Conservation (phyloP, 2,888 invertebrate genomes). For the Catocala fraxini region DNA sequence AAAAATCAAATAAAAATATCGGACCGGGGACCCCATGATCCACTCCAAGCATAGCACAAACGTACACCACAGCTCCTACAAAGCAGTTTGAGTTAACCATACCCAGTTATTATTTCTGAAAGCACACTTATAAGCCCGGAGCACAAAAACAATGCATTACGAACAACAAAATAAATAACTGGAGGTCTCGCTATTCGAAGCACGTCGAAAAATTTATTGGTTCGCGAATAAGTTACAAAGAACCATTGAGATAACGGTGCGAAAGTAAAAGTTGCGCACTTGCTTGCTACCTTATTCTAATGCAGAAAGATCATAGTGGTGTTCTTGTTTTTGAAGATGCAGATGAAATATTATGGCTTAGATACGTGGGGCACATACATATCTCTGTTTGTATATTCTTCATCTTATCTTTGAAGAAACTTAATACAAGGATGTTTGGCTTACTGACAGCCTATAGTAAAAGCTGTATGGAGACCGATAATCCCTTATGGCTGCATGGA, state of each 20-base stretch:
- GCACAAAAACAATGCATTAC: conserved; percentile 20
- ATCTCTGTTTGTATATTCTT: too few relatives aligned
- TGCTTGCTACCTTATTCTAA: conserved; percentile 24
- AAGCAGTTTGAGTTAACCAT: neutral
- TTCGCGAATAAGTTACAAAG: conserved; percentile 50
- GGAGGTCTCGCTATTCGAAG: conserved; percentile 41
- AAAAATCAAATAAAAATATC: too few relatives aligned
- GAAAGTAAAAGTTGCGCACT: conserved; percentile 38
- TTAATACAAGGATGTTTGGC: too few relatives aligned
- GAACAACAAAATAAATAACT: conserved; percentile 42
- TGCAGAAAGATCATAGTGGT: neutral
- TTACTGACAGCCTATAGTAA: too few relatives aligned
- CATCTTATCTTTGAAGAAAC: too few relatives aligned
- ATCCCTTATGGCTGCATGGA: too few relatives aligned
- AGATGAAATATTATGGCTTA: too few relatives aligned
- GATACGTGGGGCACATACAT: too few relatives aligned
- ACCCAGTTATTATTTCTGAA: conserved; percentile 3
- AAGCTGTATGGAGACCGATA: too few relatives aligned
- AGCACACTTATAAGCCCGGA: conserved; percentile 4
- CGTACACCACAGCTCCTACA: too few relatives aligned
- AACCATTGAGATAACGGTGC: conserved; percentile 40
- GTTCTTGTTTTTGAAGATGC: neutral
- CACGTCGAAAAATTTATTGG: conserved; percentile 57
- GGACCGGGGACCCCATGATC: too few relatives aligned
- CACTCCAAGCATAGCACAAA: too few relatives aligned